phyloP scores from a whole-genome alignment of 2,113 vertebrate species.

The Albula goreensis region DNA sequence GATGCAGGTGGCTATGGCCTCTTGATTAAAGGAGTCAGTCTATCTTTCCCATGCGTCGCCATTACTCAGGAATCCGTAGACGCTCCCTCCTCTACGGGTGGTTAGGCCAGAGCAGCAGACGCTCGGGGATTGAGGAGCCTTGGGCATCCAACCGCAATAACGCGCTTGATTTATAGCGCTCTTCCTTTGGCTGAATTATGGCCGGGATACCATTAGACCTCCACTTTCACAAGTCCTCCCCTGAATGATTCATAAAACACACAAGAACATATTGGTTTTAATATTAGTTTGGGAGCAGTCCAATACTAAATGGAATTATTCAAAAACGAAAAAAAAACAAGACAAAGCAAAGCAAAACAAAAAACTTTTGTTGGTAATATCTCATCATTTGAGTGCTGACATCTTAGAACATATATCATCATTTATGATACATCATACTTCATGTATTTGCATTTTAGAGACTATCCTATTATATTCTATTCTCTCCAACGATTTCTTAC shows the following conservation, averaged over 20 bases:
- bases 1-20: not conserved
- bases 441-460: not conserved
- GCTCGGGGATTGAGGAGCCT: constrained; percentile 37
- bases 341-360: not conserved
- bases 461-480: not conserved
- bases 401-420: not conserved
- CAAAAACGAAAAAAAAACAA: not conserved
- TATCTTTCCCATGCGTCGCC: not conserved
- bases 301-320: not conserved
- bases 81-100: not conserved
- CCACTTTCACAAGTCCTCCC: constrained; percentile 36
- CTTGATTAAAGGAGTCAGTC: not conserved
- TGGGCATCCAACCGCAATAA: constrained; percentile 60
- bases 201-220: constrained; percentile 43
- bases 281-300: constrained; percentile 43
- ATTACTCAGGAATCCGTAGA: not conserved
- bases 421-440: not conserved
- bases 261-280: not conserved
- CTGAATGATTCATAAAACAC: not conserved
- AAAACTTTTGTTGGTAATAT: not conserved
- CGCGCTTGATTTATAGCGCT: constrained; percentile 64
- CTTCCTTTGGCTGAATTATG: constrained; percentile 63
- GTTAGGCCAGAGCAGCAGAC: constrained; percentile 39
- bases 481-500: not conserved
- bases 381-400: not conserved